Conservation (phyloP, 2,113 vertebrate species). For the Electrona antarctica region DNA sequence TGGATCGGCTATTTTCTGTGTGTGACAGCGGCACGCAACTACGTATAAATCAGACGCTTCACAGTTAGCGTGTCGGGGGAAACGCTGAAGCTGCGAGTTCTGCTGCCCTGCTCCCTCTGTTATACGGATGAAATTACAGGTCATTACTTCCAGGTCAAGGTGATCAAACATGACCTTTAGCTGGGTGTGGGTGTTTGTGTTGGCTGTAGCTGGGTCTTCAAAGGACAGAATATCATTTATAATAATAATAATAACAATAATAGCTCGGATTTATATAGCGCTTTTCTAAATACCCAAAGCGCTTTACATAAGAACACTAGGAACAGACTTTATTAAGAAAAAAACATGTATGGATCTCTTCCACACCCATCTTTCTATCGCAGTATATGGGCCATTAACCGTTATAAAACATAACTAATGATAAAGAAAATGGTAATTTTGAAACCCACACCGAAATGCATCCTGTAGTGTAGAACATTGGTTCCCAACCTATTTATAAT, state of each 20-base stretch:
- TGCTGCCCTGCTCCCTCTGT: conserved; percentile 24
- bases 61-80: too few species aligned
- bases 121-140: conserved; percentile 51
- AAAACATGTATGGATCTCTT: conserved; percentile 43
- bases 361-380: conserved; percentile 5
- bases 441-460: conserved; percentile 25
- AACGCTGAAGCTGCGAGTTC: neutral
- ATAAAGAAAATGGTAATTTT: conserved; percentile 37
- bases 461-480: neutral
- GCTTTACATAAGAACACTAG: too few species aligned
- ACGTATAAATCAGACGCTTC: too few species aligned
- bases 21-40: neutral
- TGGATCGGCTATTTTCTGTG: too few species aligned
- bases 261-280: too few species aligned
- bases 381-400: neutral
- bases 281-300: too few species aligned
- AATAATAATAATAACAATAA: too few species aligned
- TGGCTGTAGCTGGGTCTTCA: conserved; percentile 22
- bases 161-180: conserved; percentile 62
- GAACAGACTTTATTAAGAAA: too few species aligned
- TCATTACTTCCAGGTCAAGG: conserved; percentile 68
- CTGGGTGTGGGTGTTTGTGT: conserved; percentile 31
- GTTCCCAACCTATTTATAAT: too few species aligned
- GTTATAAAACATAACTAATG: conserved; percentile 31
- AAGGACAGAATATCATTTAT: conserved; percentile 26